Evolutionary conservation across 2,888 invertebrate genomes (phyloP), one percentile per base, ranked within the genome.

Genomic region (Malacosoma neustria): DNA sequence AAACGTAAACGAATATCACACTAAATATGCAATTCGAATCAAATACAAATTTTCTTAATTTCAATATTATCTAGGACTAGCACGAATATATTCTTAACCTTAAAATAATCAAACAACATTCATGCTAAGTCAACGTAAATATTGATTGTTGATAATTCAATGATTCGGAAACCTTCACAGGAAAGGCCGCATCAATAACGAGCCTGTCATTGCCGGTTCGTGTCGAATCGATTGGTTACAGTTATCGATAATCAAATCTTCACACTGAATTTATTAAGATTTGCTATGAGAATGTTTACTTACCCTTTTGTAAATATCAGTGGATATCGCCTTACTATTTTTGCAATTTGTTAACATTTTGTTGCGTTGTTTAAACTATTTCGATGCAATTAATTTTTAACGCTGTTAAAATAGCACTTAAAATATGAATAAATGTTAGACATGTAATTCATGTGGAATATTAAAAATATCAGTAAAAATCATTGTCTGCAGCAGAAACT

Each of bases 261-360:
- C 22, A 22, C 22, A 22, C 22, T 22, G 22, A 5, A 9, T 22
- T 22, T 22, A 22, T 22, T 9, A 22, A 22, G 22, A 22, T 22
- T 2, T 22, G 5, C 5, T 22, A 9, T 22, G 22, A 9, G 22
- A 22, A 9, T 22, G 9, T 9, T 9, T 22, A 3, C 22, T 22
- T 22, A 22, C 22, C 22, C 22, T 22, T 22, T 22, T 22, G 22
- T 22, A 22, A 22, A 22, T 22, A 22, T 9, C 22, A 22, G 40
- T 33, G 43, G 40, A 44, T 34, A 42, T 42, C 15, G 30, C 48
- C 48, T 51, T 51, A 48, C 37, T 48, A 48, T 47, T 51, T 51
- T 40, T 34, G 11, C 22, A 22, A 22, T 9, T 22, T 4, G 22
- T 22, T 22, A 22, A 22, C 22, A 5, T 22, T 22, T 22, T 22